Base-by-base conservation (phyloP, 1,140 invertebrate species). In the Drosophila tani region DNA sequence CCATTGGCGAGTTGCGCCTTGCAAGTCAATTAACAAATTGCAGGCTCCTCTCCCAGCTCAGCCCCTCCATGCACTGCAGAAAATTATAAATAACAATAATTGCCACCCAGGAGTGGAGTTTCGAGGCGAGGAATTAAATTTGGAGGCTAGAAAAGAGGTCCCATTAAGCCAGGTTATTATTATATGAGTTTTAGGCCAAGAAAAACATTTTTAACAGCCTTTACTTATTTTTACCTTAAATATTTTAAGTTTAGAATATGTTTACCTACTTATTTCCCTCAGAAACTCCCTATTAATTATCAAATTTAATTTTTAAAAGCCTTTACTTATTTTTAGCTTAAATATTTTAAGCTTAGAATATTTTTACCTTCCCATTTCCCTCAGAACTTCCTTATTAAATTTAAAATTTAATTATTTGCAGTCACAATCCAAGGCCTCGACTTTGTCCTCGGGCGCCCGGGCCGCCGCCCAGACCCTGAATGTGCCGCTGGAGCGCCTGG, bases 401-500 rank as follows among this genome's bases (percentile, higher is more conserved):
- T 14, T 5, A 0, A 14, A 9, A 17, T 43, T 43, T 9, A 8
- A 32, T 9, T 9, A 32, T 56, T 35, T 76, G 5, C 62, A 93
- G 92, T 88, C 85, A 43, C 92, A 93, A 69, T 93, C 92, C 27
- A 93, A 93, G 78, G 87, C 77, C 21, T 93, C 92, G 40, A 93
- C 92, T 6, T 29, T 93, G 11, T 93, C 92, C 12, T 93, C 92
- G 41, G 92, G 92, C 19, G 92, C 91, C 6, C 79, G 92, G 8
- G 92, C 92, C 21, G 92, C 92, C 12, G 92, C 92, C 29, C 92
- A 93, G 68, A 93, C 91, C n/a, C 59, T 93, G 5, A 93, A 93
- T 81, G 92, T 93, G 60, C 92, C 92, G 46, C 82, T 93, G 59
- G 92, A 93, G 71, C 86, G 91, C 35, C 71, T 93, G 73, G 92